Evolutionary conservation across 2,797 vertebrate genomes (phyloP).

Genomic region (Melanotaenia pygmaea): DNA sequence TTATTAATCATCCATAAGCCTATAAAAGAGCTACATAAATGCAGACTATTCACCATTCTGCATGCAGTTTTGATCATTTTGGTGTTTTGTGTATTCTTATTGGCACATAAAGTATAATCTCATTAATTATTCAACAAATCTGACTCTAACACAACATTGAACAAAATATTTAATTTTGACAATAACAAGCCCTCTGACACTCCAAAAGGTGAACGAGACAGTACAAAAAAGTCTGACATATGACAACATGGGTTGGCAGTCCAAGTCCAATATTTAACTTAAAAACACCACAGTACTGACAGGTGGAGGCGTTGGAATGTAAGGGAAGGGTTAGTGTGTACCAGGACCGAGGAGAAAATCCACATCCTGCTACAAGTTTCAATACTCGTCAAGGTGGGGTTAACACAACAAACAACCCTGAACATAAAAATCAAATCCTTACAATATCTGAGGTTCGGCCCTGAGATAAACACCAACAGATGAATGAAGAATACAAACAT

Average conservation of each 20-base stretch:
- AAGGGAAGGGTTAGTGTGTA: slow-evolving; percentile 32
- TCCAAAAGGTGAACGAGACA: slow-evolving; percentile 41
- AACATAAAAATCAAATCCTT: slow-evolving; percentile 41
- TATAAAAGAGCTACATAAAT: background rate
- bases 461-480: slow-evolving; percentile 79
- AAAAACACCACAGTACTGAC: slow-evolving; percentile 37
- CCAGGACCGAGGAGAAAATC: slow-evolving; percentile 18
- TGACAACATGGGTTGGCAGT: slow-evolving; percentile 37
- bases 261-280: slow-evolving; percentile 27
- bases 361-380: slow-evolving; percentile 46
- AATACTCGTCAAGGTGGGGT: slow-evolving; percentile 37
- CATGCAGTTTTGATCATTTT: background rate
- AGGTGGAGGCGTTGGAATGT: slow-evolving; percentile 67
- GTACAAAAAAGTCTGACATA: slow-evolving; percentile 62
- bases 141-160: slow-evolving; percentile 36
- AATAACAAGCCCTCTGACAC: slow-evolving; percentile 56
- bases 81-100: too few relatives aligned
- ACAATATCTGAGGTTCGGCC: slow-evolving; percentile 74
- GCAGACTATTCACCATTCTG: too few relatives aligned
- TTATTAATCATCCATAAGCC: background rate
- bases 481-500: slow-evolving; percentile 38
- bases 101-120: background rate
- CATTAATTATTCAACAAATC: background rate
- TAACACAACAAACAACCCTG: slow-evolving; percentile 19
- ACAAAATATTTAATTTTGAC: slow-evolving; percentile 77